Evolutionary conservation across 2,797 vertebrate species (phyloP), one percentile per base, ranked within the genome.

Genomic region (Eremophila alpestris): DNA sequence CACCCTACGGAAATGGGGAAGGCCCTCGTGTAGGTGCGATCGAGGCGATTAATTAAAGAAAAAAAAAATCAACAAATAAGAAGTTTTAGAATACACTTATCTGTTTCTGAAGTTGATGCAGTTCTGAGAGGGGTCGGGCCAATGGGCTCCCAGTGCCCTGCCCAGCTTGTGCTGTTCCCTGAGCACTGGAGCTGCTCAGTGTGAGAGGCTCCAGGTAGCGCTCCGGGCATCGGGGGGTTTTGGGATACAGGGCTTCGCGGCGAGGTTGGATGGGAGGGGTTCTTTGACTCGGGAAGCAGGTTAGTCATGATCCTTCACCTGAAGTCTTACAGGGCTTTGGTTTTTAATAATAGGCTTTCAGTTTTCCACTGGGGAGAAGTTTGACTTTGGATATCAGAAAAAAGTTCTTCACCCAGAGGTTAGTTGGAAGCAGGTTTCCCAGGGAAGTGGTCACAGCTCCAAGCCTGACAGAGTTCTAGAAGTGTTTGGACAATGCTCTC

Each of bases 181-280:
- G 9, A 7, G 54, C 6, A 0, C 67, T 51, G 49, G 23, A 30
- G 38, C 38, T 14, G 29, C 41, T 60, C 36, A 4, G 36, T 14
- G 5, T 8, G 14, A 34, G 56, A 15, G 17, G 49, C 7, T 45
- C 1, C 26, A 8, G 30, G 30, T 17, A 10, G 21, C 2, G 30
- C 63, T 11, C 12, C 6, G 43, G 46, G 29, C 51, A 41, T 6
- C 1, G 4, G 14, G 24, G 55, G 1, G 0, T 32, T 2, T 13
- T 10, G 64, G 29, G 40, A 21, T 32, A 8, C 41, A 27, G 45
- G 22, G 22, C 13, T 69, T 27, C 16, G 23, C 64, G 9, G 20
- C 1, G 2, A 38, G 55, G 17, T 40, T 5, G 11, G 6, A 6
- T 4, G 0, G 7, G 21, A 46, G 18, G 9, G 4, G 3, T 46